Evolutionary conservation across 2,888 invertebrate species (phyloP), one percentile per base, ranked within the genome.

Genomic region (Coecobrya sp.): DNA sequence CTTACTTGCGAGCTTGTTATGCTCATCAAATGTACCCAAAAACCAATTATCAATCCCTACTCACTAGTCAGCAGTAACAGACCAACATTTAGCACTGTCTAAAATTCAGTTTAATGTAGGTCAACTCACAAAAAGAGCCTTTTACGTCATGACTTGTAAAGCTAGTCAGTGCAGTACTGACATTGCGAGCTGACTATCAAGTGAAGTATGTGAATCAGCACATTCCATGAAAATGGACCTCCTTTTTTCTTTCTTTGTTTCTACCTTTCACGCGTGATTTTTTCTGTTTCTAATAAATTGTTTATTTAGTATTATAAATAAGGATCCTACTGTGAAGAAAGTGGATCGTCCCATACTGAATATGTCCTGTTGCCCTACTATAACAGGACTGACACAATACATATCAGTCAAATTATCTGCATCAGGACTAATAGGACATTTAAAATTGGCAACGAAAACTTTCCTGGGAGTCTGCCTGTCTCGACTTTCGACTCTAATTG

Each of bases 201-300:
- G 22, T 42, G 84, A 82, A 42, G 42, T 59, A 65, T 59, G 65
- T 88, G 88, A 88, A 62, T 88, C 88, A 88, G 88, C 88, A 88
- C 81, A 88, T 88, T 88, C 88, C 88, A 81, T 88, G 88, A 88
- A 30, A 30, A 73, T 73, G 45, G 22, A 45, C 73, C 68, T 70
- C 68, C 73, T 73, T 73, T 70, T 13, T 81, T 3, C 19, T n/a
- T n/a, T 27, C 42, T 84, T 36, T 84, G 62, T 62, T 62, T 84
- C 36, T 62, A 27, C 62, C 59, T 59, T 62, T 59, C 82, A 65
- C 42, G 84, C 84, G 65, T 84, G 84, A 36, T 85, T 70, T 65
- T 59, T 59, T 59, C 11, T 55, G 55, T 55, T 55, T 30, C 52
- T 55, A 55, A 81, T 81, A 81, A 55, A 81, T 36, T 73, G 52